These are phyloP conservation scores for Menura novaehollandiae DNA, from an alignment of 2,113 vertebrate species.

Conservation along the genomic window DNA sequence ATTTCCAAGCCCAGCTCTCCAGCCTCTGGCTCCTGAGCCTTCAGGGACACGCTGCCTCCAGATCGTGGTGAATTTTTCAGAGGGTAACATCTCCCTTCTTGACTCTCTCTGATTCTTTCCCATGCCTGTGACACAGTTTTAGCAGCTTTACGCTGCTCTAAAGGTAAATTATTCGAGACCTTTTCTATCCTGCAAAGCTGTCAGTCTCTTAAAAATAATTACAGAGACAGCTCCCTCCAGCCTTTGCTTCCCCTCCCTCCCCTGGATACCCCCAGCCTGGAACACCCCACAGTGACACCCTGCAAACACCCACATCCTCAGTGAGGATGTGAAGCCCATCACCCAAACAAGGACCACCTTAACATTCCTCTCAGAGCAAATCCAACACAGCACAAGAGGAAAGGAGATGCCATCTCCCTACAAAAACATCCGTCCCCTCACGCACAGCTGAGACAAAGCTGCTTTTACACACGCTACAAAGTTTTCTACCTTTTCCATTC, in stretches of 20 bases:
- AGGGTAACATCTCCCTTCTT: background rate
- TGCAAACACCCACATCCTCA: rapidly evolving
- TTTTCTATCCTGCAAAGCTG: background rate
- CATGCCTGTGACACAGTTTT: background rate
- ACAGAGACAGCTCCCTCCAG: background rate
- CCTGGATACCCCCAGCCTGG: background rate
- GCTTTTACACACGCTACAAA: background rate
- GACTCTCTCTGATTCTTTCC: background rate
- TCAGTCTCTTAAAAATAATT: background rate
- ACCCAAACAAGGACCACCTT: background rate
- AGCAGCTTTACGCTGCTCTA: background rate
- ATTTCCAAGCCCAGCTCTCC: background rate
- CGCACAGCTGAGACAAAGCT: background rate
- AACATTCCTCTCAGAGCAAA: background rate
- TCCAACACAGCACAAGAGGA: background rate
- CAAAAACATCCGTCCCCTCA: background rate
- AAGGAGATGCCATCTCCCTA: background rate
- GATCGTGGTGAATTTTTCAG: background rate
- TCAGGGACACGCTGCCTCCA: background rate
- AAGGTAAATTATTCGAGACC: background rate
- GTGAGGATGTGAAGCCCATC: background rate
- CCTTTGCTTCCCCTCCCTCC: background rate
- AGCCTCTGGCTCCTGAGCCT: slow-evolving; percentile 27
- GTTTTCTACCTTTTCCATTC: background rate
- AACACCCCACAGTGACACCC: background rate